Conservation (phyloP, 2,888 invertebrate species). For the Neuroscelio doddi region DNA sequence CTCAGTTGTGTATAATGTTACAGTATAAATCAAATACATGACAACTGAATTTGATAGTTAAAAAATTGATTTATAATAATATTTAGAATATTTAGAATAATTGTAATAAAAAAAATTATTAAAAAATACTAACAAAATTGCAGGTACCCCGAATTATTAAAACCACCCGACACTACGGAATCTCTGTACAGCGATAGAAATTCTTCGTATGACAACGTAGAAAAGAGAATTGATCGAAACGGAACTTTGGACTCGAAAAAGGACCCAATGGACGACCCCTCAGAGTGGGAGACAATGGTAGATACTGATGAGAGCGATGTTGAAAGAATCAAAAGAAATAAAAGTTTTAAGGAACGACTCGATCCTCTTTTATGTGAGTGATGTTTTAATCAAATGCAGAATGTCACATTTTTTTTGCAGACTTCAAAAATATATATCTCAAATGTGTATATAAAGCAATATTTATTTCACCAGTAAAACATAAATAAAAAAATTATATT, state of each 20-base stretch:
- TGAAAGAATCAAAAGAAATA: slow-evolving; percentile 72
- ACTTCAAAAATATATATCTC: too few relatives aligned
- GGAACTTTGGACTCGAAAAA: slow-evolving; percentile 62
- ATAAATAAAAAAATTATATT: too few relatives aligned
- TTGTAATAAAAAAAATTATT: background rate
- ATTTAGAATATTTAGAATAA: too few relatives aligned
- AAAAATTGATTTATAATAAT: too few relatives aligned
- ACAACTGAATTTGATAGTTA: background rate
- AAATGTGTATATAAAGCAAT: too few relatives aligned
- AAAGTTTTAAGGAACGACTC: slow-evolving; percentile 85
- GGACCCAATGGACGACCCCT: slow-evolving; percentile 62
- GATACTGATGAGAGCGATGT: slow-evolving; percentile 74
- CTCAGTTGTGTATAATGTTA: too few relatives aligned
- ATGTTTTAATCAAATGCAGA: background rate
- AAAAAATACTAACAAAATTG: slow-evolving; percentile 11
- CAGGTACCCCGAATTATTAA: slow-evolving; percentile 83
- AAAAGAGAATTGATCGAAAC: slow-evolving; percentile 69
- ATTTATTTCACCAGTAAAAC: too few relatives aligned
- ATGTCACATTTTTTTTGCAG: too few relatives aligned
- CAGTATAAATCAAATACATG: too few relatives aligned
- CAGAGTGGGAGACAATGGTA: slow-evolving; percentile 69
- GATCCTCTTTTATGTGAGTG: slow-evolving; percentile 83
- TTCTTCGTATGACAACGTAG: slow-evolving; percentile 88
- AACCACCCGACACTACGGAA: slow-evolving; percentile 71
- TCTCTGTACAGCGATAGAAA: slow-evolving; percentile 68